Evolutionary conservation across 1,140 invertebrate species (phyloP).

Genomic region (Drosophila kikkawai): DNA sequence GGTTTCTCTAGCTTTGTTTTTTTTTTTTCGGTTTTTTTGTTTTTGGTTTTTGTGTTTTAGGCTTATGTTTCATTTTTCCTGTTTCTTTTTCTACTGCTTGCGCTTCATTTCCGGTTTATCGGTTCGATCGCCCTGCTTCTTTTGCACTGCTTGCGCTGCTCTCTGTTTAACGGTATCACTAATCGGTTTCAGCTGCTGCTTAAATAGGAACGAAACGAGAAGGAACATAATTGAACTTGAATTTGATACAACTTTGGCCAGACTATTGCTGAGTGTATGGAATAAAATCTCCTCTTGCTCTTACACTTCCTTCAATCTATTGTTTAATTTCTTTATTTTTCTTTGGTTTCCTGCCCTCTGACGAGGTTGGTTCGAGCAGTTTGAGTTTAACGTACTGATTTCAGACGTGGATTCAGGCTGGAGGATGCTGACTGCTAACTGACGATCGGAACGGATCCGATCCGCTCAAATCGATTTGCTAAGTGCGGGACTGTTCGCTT

Average conservation of each 20-base stretch:
- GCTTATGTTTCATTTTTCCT: slow-evolving; percentile 42
- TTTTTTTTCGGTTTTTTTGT: slow-evolving; percentile 20
- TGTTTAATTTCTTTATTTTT: slow-evolving; percentile 23
- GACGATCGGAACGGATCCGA: slow-evolving; percentile 14
- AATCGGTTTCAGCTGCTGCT: slow-evolving; percentile 66
- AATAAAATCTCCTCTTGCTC: slow-evolving; percentile 31
- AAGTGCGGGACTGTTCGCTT: slow-evolving; percentile 33
- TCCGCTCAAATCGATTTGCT: slow-evolving; percentile 25
- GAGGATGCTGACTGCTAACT: slow-evolving; percentile 36
- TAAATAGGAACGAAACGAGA: slow-evolving; percentile 79
- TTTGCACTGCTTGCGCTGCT: slow-evolving; percentile 42
- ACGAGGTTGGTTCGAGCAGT: slow-evolving; percentile 63
- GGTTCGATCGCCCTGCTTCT: slow-evolving; percentile 27
- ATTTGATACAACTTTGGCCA: slow-evolving; percentile 68
- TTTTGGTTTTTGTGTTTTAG: slow-evolving; percentile 11
- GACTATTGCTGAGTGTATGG: slow-evolving; percentile 43
- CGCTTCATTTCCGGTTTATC: slow-evolving; percentile 14
- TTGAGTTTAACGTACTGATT: slow-evolving; percentile 82
- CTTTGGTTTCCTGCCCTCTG: slow-evolving; percentile 20
- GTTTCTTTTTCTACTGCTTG: slow-evolving; percentile 37
- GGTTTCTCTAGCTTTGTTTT: slow-evolving; percentile 25
- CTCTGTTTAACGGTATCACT: slow-evolving; percentile 76
- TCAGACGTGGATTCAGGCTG: slow-evolving; percentile 59
- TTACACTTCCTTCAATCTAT: slow-evolving; percentile 16
- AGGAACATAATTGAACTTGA: slow-evolving; percentile 82